A percentile compares a stretch with the other conserved stretches of the same genome.
Evolutionary conservation across 2,113 vertebrate species (phyloP).

Genomic region (Melospiza georgiana): DNA sequence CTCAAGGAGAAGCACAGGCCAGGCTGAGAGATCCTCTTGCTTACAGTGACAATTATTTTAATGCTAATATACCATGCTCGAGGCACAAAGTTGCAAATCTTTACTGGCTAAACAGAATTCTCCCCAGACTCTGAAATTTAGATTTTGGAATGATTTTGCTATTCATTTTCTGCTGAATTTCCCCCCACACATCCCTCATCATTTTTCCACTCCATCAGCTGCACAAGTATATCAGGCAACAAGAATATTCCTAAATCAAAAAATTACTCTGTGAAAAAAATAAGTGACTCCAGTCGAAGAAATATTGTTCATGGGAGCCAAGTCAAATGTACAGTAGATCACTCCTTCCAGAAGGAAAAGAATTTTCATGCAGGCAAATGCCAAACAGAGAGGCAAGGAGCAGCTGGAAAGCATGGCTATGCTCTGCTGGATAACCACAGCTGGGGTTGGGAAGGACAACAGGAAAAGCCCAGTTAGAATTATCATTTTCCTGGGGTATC

Average conservation of each 20-base stretch:
- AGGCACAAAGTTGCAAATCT: neutral
- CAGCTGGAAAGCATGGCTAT: neutral
- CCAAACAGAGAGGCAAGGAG: neutral
- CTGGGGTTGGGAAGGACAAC: neutral
- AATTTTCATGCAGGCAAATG: neutral
- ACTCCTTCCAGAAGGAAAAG: neutral
- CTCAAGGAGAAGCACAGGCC: neutral
- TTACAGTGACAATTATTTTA: neutral
- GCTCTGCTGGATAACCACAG: neutral
- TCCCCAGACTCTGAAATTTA: fast-evolving
- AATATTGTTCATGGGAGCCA: neutral
- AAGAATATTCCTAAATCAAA: neutral
- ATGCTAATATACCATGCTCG: fast-evolving
- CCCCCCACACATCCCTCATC: fast-evolving
- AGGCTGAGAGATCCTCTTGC: neutral
- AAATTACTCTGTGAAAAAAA: neutral
- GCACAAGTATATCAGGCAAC: neutral
- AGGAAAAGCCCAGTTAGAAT: neutral
- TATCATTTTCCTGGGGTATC: neutral
- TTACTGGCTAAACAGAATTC: neutral
- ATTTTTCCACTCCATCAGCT: neutral
- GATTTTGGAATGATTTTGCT: neutral
- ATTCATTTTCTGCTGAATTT: neutral
- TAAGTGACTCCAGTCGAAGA: fast-evolving
- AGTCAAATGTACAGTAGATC: fast-evolving